These are phyloP conservation scores for Hippopotamyrus pictus DNA, from an alignment of 2,797 vertebrate genomes.

Conservation along the genomic window DNA sequence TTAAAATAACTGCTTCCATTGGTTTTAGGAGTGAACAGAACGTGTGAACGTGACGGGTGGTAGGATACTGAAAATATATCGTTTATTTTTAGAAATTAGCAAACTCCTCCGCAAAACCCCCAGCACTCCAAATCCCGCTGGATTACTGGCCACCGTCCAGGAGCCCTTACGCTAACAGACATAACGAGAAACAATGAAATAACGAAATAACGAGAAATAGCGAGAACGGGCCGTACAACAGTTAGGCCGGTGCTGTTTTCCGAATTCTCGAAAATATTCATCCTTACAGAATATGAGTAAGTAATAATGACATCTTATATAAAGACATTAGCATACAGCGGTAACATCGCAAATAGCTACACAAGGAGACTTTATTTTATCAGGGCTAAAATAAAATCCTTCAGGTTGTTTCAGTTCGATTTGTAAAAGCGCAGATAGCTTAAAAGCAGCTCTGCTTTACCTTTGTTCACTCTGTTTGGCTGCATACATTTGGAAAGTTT, in stretches of 20 bases:
- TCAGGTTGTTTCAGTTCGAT: not conserved
- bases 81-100: not conserved
- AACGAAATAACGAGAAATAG: not conserved
- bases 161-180: not conserved
- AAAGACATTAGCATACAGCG: not conserved
- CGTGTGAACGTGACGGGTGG: not conserved
- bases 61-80: not conserved
- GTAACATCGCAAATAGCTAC: not conserved
- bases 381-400: not conserved
- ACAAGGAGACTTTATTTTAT: not conserved
- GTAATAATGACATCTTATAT: not conserved
- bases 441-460: not conserved
- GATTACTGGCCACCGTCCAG: not conserved
- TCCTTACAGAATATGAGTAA: not conserved
- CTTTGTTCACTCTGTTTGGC: not conserved
- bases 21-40: not conserved
- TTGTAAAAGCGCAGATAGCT: not conserved
- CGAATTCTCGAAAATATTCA: not conserved
- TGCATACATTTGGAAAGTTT: not conserved
- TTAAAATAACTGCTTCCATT: not conserved
- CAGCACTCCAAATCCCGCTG: not conserved
- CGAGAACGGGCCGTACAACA: not conserved
- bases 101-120: not conserved
- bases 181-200: not conserved
- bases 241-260: not conserved